Conservation (phyloP, 2,797 vertebrate species). For the Microctenopoma lineatum region DNA sequence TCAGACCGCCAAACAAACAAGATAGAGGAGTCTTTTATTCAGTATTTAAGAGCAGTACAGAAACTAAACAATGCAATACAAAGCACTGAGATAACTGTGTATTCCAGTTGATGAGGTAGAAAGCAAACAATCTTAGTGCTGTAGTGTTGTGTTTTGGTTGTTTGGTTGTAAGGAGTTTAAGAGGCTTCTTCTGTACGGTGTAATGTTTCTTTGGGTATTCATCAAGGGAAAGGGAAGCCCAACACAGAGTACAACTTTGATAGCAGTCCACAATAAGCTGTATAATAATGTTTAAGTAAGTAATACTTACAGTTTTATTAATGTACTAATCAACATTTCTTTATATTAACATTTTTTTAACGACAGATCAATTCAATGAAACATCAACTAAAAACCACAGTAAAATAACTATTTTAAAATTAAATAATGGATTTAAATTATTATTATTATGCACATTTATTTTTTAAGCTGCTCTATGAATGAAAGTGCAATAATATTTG, state of each 20-base stretch:
- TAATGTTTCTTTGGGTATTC: slow-evolving; percentile 34
- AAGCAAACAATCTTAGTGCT: slow-evolving; percentile 37
- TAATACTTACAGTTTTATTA: too few species aligned
- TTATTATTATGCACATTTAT: too few species aligned
- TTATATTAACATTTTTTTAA: too few species aligned
- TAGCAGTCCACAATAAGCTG: slow-evolving; percentile 48
- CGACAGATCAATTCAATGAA: too few species aligned
- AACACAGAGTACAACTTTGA: slow-evolving; percentile 39
- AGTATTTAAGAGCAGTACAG: slow-evolving; percentile 19
- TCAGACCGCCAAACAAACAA: slow-evolving; percentile 77
- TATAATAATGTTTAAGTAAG: too few species aligned
- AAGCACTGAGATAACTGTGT: slow-evolving; percentile 32
- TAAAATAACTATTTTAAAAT: too few species aligned
- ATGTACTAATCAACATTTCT: too few species aligned
- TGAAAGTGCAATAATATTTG: too few species aligned
- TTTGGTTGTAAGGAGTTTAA: slow-evolving; percentile 26
- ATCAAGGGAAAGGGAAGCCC: slow-evolving; percentile 24
- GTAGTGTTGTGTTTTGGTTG: slow-evolving; percentile 27
- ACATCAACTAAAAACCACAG: too few species aligned
- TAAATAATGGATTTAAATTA: too few species aligned
- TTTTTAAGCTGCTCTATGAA: too few species aligned
- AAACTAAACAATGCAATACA: neutral
- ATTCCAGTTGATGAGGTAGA: slow-evolving; percentile 24
- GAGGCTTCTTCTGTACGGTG: neutral
- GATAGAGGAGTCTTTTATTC: slow-evolving; percentile 57